Conservation (phyloP, 2,888 invertebrate species). For the Anoncus sp. region DNA sequence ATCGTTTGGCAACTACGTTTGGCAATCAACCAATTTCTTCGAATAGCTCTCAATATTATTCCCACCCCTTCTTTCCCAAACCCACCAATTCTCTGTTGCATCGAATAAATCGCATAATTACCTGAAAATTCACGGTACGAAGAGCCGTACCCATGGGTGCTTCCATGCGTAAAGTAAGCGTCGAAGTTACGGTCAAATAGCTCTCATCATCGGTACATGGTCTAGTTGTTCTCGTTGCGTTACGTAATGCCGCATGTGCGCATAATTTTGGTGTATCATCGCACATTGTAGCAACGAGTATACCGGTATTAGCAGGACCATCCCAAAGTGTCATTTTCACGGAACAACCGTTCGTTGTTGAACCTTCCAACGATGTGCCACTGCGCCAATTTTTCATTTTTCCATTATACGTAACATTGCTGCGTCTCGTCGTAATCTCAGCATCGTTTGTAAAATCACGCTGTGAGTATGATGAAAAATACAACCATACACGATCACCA, state of each 20-base stretch:
- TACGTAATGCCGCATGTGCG: conserved; percentile 91
- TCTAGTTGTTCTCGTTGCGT: conserved; percentile 90
- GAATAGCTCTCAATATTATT: no score
- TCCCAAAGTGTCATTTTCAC: conserved; percentile 80
- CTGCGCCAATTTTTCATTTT: conserved; percentile 57
- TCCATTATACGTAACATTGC: conserved; percentile 80
- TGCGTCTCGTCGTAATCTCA: conserved; percentile 57
- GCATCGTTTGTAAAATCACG: conserved; percentile 87
- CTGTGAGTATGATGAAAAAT: conserved; percentile 93
- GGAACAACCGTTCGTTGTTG: conserved; percentile 67
- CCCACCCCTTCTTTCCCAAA: no score
- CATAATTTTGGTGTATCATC: conserved; percentile 91
- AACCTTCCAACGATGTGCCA: neutral
- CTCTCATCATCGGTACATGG: conserved; percentile 93
- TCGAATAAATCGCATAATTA: conserved; percentile 57
- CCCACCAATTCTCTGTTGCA: no score
- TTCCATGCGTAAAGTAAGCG: conserved; percentile 79
- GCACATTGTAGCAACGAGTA: conserved; percentile 78
- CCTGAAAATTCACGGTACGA: conserved; percentile 86
- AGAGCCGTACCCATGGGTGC: conserved; percentile 87
- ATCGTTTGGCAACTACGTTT: no score
- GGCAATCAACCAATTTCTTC: no score
- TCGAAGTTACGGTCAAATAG: conserved; percentile 87
- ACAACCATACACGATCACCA: conserved; percentile 93
- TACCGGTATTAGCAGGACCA: conserved; percentile 76